Evolutionary conservation across 2,113 vertebrate genomes (phyloP).

Genomic region (Aptenodytes forsteri): DNA sequence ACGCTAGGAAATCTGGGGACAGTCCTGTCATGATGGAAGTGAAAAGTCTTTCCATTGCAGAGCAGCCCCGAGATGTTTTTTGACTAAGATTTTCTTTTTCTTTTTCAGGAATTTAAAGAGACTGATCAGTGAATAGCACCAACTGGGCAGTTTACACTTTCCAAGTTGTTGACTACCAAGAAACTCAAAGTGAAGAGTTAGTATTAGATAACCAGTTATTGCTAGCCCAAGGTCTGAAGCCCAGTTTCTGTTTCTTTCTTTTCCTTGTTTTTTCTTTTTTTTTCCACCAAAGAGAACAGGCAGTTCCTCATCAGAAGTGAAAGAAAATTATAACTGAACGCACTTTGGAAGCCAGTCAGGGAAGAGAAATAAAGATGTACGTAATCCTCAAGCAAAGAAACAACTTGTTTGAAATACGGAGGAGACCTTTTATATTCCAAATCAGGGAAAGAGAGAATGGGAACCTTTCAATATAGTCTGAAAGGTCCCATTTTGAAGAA

Average conservation of each 20-base stretch:
- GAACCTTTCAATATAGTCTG: background rate
- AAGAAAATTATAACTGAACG: background rate
- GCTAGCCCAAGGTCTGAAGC: background rate
- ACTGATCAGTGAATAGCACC: background rate
- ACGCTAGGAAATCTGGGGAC: background rate
- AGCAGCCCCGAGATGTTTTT: background rate
- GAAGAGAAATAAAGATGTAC: background rate
- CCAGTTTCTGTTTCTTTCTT: background rate
- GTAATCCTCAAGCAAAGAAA: background rate
- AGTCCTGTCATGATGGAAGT: background rate
- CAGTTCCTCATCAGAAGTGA: background rate
- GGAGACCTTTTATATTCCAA: background rate
- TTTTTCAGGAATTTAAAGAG: background rate
- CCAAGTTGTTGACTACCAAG: background rate
- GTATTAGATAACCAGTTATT: background rate
- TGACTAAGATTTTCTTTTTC: background rate
- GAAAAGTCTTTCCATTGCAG: background rate
- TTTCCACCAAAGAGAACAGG: background rate
- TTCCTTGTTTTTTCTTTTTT: background rate
- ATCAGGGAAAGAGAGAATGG: background rate
- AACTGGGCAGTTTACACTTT: background rate
- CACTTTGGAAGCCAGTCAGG: background rate
- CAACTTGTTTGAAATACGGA: background rate
- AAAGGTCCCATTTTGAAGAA: background rate
- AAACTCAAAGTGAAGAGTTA: background rate